phyloP scores from a whole-genome alignment of 2,113 vertebrate genomes.

The Apistogramma diplotaenia region DNA sequence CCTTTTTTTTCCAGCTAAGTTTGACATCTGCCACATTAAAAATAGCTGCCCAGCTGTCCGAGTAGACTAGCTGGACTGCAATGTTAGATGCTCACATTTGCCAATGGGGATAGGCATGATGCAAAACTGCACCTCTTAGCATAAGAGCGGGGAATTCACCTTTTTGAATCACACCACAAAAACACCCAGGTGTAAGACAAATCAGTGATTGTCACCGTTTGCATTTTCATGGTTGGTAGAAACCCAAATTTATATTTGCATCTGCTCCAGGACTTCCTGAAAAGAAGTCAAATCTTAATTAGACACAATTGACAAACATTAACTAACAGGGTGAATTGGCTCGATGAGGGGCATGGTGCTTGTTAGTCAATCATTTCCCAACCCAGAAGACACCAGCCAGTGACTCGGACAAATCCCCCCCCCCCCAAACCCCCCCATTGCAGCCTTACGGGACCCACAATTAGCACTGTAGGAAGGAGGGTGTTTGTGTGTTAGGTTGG shows the following conservation, averaged over 20 bases:
- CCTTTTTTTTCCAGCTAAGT: not conserved
- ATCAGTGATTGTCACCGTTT: not conserved
- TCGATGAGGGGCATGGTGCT: conserved; percentile 20
- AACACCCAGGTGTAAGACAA: not conserved
- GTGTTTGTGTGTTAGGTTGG: conserved; percentile 25
- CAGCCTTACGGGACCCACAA: conserved; percentile 83
- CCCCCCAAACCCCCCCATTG: conserved; percentile 67
- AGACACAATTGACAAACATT: not conserved
- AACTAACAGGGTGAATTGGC: not conserved
- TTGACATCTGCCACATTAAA: not conserved
- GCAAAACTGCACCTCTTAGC: not conserved
- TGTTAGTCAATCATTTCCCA: conserved; percentile 78
- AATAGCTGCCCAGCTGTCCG: not conserved
- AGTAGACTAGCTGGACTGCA: not conserved
- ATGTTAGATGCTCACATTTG: not conserved
- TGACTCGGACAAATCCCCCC: conserved; percentile 69
- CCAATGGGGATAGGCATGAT: not conserved
- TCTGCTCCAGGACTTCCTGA: not conserved
- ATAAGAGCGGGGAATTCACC: not conserved
- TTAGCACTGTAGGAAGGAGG: conserved; percentile 80
- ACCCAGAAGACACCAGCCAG: conserved; percentile 79
- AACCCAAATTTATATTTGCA: not conserved
- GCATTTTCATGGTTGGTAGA: not conserved
- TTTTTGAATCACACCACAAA: not conserved
- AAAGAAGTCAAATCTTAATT: not conserved